Evolutionary conservation across 2,113 vertebrate genomes (phyloP).

Genomic region (Calypte anna): DNA sequence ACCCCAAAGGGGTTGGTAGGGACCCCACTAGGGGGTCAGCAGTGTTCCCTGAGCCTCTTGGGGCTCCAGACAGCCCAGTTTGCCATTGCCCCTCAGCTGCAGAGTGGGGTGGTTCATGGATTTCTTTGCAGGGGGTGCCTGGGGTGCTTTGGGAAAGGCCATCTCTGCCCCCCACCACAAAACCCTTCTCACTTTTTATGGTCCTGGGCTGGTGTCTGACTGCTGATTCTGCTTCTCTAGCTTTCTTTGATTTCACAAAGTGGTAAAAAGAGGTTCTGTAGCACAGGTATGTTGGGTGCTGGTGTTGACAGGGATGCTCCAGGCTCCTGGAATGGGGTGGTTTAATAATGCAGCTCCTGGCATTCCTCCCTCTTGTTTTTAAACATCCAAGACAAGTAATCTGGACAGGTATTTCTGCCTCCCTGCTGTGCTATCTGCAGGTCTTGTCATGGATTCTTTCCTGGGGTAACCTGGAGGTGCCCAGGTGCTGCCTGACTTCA

Average conservation of each 20-base stretch:
- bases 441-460: neutral
- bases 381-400: neutral
- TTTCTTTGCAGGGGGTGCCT: neutral
- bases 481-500: neutral
- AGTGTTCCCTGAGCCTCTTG: no score
- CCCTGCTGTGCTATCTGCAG: neutral
- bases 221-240: neutral
- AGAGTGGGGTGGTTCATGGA: accelerated
- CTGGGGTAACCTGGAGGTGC: neutral
- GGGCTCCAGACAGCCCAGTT: no score
- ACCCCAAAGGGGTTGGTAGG: no score
- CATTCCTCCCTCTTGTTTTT: neutral
- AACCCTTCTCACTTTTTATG: accelerated
- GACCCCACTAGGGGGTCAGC: no score
- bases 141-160: neutral
- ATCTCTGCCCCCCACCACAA: neutral
- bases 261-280: neutral
- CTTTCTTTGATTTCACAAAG: neutral
- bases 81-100: accelerated
- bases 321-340: neutral
- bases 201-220: neutral
- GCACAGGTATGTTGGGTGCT: neutral
- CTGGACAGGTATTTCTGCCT: neutral
- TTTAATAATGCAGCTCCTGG: neutral
- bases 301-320: neutral